Base-by-base conservation (phyloP, 2,888 invertebrate genomes). In the Lottia scabra region DNA sequence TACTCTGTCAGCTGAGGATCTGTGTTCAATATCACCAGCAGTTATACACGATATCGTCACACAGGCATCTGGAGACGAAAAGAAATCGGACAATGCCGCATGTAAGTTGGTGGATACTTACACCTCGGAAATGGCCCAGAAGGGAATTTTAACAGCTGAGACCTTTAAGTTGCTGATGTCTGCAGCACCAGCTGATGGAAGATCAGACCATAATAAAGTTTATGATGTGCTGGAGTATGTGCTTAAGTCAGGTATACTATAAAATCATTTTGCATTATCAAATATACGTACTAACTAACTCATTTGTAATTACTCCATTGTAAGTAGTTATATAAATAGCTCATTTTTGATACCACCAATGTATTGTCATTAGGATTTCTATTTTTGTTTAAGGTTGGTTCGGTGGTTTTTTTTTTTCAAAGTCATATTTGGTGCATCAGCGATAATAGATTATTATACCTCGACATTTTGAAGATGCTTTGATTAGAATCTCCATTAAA, bases 201-300 rank as follows among this genome's bases (percentile, higher is more conserved):
- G 86, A 65, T 78, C 74, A 44, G 83, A 80, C 44, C 83, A 87
- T 56, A 88, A 88, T 71, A 81, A 84, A 1, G 75, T 88, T 63
- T 86, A 87, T 65, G 80, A 81, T 15, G 84, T 86, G n/a, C 75
- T 88, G 67, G 84, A 87, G 68, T 81, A 81, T 72, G 81, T 88
- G 27, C 75, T 88, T 2, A 81, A 84, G n/a, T 82, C 85, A 72
- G 87, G 88, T 87, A 74, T 73, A n/a, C n/a, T n/a, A n/a, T n/a
- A n/a, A n/a, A n/a, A n/a, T n/a, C n/a, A n/a, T n/a, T n/a, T n/a
- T n/a, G n/a, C n/a, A n/a, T n/a, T n/a, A n/a, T n/a, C n/a, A n/a
- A n/a, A n/a, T n/a, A n/a, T n/a, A n/a, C n/a, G n/a, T n/a, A n/a
- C n/a, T n/a, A n/a, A n/a, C n/a, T n/a, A n/a, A n/a, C n/a, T n/a